Base-by-base conservation (phyloP, 1,140 invertebrate genomes). In the Hycleus cichorii region DNA sequence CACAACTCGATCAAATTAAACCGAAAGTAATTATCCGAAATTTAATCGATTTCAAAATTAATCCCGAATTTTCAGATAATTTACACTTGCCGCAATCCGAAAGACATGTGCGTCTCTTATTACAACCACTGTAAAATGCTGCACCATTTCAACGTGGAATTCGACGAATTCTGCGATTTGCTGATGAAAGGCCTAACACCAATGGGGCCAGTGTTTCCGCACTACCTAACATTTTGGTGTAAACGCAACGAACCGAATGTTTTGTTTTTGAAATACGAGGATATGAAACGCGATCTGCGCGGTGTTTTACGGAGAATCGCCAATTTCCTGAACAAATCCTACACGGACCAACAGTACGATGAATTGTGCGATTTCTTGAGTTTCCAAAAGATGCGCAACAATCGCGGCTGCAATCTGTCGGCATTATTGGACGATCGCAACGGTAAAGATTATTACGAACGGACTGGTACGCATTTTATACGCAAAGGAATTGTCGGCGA, bases 81-180 rank as follows among this genome's bases (percentile, higher is more conserved):
- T 47, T 97, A 97, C 70, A 84, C 93, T 1, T 82, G 89, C 0
- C 81, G 95, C 47, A 95, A 97, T 77, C 93, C 95, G 2, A 97
- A 97, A 74, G 95, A 98, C 70, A 84, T 89, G 57, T 89, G 90
- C 46, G 92, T 97, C 0, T 96, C 93, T 0, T 95, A 89, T 69
- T 97, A 89, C 70, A 86, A 96, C 72, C 94, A 95, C 68, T 85
- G 83, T 63, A 81, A 76, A 63, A 64, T 85, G n/a, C 77, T 91
- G 10, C 85, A 90, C 60, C 78, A 82, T 6, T 73, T 89, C 0
- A 83, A 83, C 54, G 85, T 85, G 0, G 78, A 80, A 1, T 90
- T 95, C 64, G 83, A 90, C n/a, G 84, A 90, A 7, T 94, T 93
- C 71, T 86, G 85, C 40, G 83, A 92, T 45, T 70, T 90, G 2